phyloP scores from a whole-genome alignment of 2,797 vertebrate genomes.

The Chelon auratus region DNA sequence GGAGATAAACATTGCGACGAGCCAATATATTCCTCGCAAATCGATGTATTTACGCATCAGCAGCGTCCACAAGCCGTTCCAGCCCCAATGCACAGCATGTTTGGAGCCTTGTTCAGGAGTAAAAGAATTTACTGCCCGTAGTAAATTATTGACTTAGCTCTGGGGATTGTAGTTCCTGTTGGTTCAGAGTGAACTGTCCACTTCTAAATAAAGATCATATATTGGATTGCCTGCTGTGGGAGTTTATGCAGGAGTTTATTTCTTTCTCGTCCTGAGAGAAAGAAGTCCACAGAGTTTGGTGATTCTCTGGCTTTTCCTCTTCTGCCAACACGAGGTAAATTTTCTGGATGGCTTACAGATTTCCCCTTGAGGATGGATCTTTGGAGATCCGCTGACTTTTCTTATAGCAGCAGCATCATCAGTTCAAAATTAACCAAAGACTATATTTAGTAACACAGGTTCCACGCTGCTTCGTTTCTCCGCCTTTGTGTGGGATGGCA shows the following conservation, averaged over 20 bases:
- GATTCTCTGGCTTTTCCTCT: neutral
- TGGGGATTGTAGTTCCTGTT: neutral
- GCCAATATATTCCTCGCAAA: too few relatives aligned
- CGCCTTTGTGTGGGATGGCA: neutral
- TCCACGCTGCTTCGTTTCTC: neutral
- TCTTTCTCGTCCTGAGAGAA: too few relatives aligned
- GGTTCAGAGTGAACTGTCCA: neutral
- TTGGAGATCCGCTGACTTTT: neutral
- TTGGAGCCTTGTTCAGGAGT: neutral
- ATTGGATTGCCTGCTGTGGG: neutral
- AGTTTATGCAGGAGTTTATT: neutral
- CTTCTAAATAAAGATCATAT: neutral
- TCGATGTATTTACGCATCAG: too few relatives aligned
- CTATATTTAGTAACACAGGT: neutral
- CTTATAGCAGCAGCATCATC: neutral
- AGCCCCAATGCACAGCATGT: too few relatives aligned
- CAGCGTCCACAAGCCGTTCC: too few relatives aligned
- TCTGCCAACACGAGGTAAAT: neutral
- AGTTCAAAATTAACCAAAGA: neutral
- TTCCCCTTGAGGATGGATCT: neutral
- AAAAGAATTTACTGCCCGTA: neutral
- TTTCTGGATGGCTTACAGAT: neutral
- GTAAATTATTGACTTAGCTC: neutral
- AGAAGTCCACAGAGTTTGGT: neutral
- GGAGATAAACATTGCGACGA: too few relatives aligned